A percentile compares a stretch with the other conserved stretches of the same genome.
These are phyloP conservation scores for Garra rufa DNA, from an alignment of 2,113 vertebrate species.

Conservation along the genomic window DNA sequence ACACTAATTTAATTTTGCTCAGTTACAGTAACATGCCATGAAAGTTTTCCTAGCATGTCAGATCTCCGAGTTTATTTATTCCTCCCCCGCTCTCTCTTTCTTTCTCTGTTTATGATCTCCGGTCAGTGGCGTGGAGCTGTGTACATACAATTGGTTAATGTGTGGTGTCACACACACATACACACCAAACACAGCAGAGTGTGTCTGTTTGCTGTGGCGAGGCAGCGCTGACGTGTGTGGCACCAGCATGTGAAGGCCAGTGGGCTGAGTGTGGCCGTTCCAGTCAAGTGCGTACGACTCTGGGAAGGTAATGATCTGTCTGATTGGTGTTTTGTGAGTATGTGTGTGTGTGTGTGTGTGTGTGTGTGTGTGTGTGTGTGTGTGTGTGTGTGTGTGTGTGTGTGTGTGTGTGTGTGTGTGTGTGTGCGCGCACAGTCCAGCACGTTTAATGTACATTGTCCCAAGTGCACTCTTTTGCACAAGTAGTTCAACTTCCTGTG, in stretches of 20 bases:
- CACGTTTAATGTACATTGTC: slow-evolving; percentile 32
- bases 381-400: slow-evolving; percentile 18
- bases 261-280: slow-evolving; percentile 19
- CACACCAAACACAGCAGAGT: slow-evolving; percentile 26
- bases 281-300: neutral
- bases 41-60: neutral
- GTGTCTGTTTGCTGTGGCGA: slow-evolving; percentile 45
- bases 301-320: slow-evolving; percentile 33
- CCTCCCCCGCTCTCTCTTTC: neutral
- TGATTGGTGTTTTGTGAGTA: neutral
- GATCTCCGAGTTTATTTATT: neutral
- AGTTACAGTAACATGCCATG: neutral
- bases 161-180: slow-evolving; percentile 14
- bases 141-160: slow-evolving; percentile 6
- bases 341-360: slow-evolving; percentile 26
- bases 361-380: slow-evolving; percentile 21
- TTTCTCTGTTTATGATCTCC: neutral
- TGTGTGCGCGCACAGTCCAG: neutral
- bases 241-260: slow-evolving; percentile 47
- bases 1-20: slow-evolving; percentile 2
- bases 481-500: slow-evolving; percentile 26
- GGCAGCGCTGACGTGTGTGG: slow-evolving; percentile 52
- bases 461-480: slow-evolving; percentile 15
- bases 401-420: slow-evolving; percentile 30
- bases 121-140: neutral